Percentiles rank a stretch among this genome's conserved stretches.
Conservation (phyloP, 1,140 invertebrate species). For the Colletes gigas region DNA sequence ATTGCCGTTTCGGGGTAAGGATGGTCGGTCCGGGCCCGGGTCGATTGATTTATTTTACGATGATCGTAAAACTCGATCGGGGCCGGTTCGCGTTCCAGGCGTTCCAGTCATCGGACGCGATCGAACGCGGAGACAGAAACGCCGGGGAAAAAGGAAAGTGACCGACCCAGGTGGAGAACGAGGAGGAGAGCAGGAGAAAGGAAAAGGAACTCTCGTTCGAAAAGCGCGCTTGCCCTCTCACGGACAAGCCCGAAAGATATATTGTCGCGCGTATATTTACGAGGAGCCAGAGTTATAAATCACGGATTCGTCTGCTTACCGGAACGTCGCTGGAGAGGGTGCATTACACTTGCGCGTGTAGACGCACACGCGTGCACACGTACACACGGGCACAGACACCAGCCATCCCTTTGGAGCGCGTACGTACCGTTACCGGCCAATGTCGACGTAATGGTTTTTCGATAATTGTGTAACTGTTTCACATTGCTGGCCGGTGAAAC, state of each 20-base stretch:
- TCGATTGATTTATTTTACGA: slow-evolving; percentile 66
- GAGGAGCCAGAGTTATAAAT: slow-evolving; percentile 64
- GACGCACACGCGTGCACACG: background rate
- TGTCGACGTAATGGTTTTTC: slow-evolving; percentile 66
- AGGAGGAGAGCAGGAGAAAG: slow-evolving; percentile 2
- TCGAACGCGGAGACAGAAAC: no score
- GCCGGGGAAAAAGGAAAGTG: background rate
- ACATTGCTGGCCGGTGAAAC: slow-evolving; percentile 63
- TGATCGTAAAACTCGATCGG: slow-evolving; percentile 61
- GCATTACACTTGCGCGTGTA: background rate
- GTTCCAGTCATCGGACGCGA: slow-evolving; percentile 35
- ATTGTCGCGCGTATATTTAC: slow-evolving; percentile 65
- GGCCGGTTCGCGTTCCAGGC: background rate
- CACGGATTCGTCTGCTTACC: slow-evolving; percentile 64
- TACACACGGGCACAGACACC: background rate
- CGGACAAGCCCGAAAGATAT: slow-evolving; percentile 61
- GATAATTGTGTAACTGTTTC: slow-evolving; percentile 69
- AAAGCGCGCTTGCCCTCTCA: slow-evolving; percentile 49
- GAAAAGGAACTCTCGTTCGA: slow-evolving; percentile 46
- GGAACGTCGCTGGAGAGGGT: slow-evolving; percentile 17
- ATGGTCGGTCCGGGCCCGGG: background rate
- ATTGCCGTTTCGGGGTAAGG: background rate
- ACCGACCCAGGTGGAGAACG: background rate
- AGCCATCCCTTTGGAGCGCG: background rate
- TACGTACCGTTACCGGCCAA: slow-evolving; percentile 43